Evolutionary conservation across 2,888 invertebrate genomes (phyloP).

Genomic region (Leuctra nigra): DNA sequence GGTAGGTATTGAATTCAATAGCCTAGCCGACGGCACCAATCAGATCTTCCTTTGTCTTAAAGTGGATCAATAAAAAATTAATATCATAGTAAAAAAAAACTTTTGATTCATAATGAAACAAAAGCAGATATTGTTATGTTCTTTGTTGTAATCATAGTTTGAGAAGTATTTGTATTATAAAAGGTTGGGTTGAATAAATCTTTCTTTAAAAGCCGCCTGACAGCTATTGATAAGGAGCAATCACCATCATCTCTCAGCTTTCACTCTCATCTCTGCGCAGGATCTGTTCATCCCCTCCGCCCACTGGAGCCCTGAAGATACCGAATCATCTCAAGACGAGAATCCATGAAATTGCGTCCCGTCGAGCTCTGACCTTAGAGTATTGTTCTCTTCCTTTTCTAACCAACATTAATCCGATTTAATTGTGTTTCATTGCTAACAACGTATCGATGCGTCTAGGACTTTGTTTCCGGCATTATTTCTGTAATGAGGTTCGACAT

Average conservation of each 20-base stretch:
- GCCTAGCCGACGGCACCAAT: constrained; percentile 4
- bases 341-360: no score
- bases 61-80: constrained; percentile 11
- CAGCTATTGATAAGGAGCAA: neutral
- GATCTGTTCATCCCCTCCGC: neutral
- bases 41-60: constrained; percentile 6
- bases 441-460: no score
- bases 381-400: no score
- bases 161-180: neutral
- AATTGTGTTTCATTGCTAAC: no score
- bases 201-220: constrained; percentile 2
- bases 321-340: no score
- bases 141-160: neutral
- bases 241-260: neutral
- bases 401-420: no score
- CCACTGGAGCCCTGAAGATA: no score
- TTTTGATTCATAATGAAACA: neutral
- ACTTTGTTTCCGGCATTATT: no score
- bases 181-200: constrained; percentile 12
- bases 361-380: no score
- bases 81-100: neutral
- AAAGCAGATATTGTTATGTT: constrained; percentile 1
- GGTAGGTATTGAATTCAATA: no score
- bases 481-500: no score
- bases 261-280: neutral